These are phyloP conservation scores for Bembecia ichneumoniformis DNA, from an alignment of 2,888 invertebrate species.

Conservation along the genomic window DNA sequence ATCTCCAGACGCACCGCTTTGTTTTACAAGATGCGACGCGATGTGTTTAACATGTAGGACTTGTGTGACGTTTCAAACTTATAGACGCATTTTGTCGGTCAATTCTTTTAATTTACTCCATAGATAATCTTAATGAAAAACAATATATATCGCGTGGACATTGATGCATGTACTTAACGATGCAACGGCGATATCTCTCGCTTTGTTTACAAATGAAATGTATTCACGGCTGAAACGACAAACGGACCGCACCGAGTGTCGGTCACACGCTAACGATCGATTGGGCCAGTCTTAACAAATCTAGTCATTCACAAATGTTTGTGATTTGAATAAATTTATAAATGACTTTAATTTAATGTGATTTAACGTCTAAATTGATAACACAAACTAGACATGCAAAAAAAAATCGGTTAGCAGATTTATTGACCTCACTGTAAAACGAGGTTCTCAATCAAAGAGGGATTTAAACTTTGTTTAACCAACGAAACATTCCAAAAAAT, in stretches of 20 bases:
- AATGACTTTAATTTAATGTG: no score
- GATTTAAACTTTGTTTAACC: no score
- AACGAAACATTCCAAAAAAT: no score
- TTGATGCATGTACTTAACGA: conserved; percentile 19
- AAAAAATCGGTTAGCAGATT: no score
- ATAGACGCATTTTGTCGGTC: conserved; percentile 17
- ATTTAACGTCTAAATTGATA: no score
- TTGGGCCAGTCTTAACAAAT: no score
- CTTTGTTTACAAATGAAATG: conserved; percentile 47
- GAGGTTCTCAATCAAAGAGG: no score
- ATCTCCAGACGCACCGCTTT: conserved; percentile 53
- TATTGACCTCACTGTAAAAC: no score
- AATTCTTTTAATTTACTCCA: conserved; percentile 4
- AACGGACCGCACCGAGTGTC: conserved; percentile 20
- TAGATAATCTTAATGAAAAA: conserved; percentile 6
- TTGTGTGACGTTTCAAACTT: conserved; percentile 35
- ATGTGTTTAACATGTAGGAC: conserved; percentile 53
- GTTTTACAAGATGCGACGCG: conserved; percentile 55
- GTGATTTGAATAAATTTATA: no score
- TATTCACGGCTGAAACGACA: conserved; percentile 15
- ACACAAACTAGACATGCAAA: no score
- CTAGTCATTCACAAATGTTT: no score
- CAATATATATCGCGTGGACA: conserved; percentile 1
- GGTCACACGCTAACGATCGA: conserved; percentile 27
- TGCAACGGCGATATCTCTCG: conserved; percentile 15